Evolutionary conservation across 2,888 invertebrate species (phyloP).

Genomic region (Pristionchus japonicus): DNA sequence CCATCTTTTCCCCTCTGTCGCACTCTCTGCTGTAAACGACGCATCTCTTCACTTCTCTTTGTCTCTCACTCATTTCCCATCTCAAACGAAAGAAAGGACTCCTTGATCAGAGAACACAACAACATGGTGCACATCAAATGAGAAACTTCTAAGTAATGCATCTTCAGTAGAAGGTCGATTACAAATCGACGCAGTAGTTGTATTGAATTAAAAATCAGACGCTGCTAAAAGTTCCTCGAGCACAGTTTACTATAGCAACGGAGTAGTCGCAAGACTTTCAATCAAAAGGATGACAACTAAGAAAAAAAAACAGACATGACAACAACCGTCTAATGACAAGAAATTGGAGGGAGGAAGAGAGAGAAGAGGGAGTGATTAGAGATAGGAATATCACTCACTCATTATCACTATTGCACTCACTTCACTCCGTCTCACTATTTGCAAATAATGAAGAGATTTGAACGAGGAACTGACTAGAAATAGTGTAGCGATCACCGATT

Average conservation of each 20-base stretch:
- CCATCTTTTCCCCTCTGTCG: background rate
- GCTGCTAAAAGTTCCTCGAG: no score
- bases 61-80: background rate
- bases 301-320: no score
- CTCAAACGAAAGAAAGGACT: background rate
- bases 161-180: no score
- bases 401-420: slow-evolving; percentile 9
- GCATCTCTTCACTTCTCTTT: background rate
- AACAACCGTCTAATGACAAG: background rate
- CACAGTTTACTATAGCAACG: no score
- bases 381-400: background rate
- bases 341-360: background rate
- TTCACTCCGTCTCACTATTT: background rate
- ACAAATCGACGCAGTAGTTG: no score
- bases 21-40: slow-evolving; percentile 10
- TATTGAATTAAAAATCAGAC: no score
- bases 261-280: no score
- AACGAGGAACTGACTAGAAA: background rate
- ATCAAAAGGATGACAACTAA: no score
- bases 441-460: background rate
- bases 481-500: background rate
- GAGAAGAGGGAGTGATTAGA: background rate
- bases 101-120: no score
- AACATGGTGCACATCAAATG: no score
- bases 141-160: no score